Conservation (phyloP, 2,113 vertebrate species). For the Limanda limanda region DNA sequence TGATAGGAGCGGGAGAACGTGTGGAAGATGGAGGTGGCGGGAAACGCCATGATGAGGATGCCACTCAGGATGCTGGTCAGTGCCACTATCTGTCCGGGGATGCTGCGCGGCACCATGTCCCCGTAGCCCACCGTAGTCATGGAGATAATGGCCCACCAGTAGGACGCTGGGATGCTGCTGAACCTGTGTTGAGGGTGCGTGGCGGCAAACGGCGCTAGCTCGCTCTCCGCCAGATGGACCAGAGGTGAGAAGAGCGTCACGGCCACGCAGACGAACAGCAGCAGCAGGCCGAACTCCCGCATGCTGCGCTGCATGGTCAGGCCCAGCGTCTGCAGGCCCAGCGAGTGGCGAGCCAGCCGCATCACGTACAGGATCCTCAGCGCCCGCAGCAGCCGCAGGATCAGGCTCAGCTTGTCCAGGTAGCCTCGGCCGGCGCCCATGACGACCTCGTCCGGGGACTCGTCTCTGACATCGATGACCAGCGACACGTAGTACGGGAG, state of each 20-base stretch:
- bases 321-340: constrained; percentile 94
- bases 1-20: constrained; percentile 95
- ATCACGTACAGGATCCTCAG: constrained; percentile 95
- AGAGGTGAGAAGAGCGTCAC: constrained; percentile 93
- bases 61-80: constrained; percentile 96
- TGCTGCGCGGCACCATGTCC: constrained; percentile 94
- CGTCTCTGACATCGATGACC: constrained; percentile 87
- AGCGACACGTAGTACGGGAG: constrained; percentile 95
- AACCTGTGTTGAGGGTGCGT: constrained; percentile 88
- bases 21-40: constrained; percentile 96
- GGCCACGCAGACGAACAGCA: constrained; percentile 92
- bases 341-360: constrained; percentile 93
- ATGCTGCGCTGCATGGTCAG: constrained; percentile 90
- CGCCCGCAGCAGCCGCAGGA: constrained; percentile 90
- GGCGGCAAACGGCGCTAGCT: constrained; percentile 77
- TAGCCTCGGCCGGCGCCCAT: constrained; percentile 82
- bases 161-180: constrained; percentile 95
- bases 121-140: constrained; percentile 98
- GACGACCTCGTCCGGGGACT: constrained; percentile 47
- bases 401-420: constrained; percentile 93
- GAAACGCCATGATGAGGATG: constrained; percentile 98
- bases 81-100: constrained; percentile 94
- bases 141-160: constrained; percentile 99
- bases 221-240: constrained; percentile 92
- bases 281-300: constrained; percentile 90